Base-by-base conservation (phyloP, 2,113 vertebrate species). In the Empidonax alnorum region DNA sequence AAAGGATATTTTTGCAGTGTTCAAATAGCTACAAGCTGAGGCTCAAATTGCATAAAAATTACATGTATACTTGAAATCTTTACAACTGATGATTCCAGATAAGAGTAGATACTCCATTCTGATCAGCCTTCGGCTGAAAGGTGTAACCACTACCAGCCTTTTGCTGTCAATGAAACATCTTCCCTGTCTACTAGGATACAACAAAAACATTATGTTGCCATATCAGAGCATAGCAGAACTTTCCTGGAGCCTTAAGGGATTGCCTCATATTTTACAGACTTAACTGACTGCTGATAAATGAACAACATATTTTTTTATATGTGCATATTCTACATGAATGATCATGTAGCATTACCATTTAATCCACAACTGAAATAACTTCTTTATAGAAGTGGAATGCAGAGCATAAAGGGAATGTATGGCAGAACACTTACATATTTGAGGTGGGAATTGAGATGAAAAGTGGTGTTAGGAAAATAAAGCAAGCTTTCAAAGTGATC, bases 11-110 rank as follows among this genome's bases (percentile, higher is more conserved):
- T 96, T 96, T 85, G 66, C 87, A 87, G 18, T 61, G 92, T 65
- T 90, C 83, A 93, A 95, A 78, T 85, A 94, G 80, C 91, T 94
- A 89, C 77, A 80, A 95, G 77, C 84, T 72, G 66, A 80, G 89
- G 94, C 92, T 96, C 78, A 87, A 92, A 95, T 89, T 95, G 95
- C 91, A 96, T 96, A 80, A 93, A 96, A 96, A 97, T 96, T 87
- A 94, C 96, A 96, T 80, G 87, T 97, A 92, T 92, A 73, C 93
- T 96, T 96, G 93, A 95, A 97, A 92, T 91, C 94, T 92, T 96
- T 96, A 96, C 96, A 96, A 80, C 96, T 95, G 96, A 97, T 95
- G 71, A 56, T 87, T 85, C 66, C 73, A 97, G 96, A 96, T 96
- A 96, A 96, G 84, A 83, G 67, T 30, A 95, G 91, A 75, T 96